Base-by-base conservation (phyloP, 2,113 vertebrate genomes). In the Panurus biarmicus region DNA sequence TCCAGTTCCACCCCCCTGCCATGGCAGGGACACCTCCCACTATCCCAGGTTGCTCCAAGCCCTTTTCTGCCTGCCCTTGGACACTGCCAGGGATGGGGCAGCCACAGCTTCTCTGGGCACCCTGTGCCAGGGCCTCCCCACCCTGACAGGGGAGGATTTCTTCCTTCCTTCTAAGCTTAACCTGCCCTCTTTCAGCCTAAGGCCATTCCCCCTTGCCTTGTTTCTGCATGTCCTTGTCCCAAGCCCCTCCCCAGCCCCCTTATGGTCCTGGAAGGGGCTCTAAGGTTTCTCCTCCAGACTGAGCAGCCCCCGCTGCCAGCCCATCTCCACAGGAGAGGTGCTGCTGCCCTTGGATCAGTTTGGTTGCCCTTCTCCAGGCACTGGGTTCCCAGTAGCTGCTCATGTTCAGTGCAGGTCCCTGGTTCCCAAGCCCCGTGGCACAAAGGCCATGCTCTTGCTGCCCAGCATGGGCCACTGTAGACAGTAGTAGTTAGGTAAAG, bases 291-390 rank as follows among this genome's bases (percentile, higher is more conserved):
- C 17, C 11, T 75, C 11, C 44, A 35, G 44, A 9, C 44, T 42
- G 44, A 67, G 4, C 9, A 76, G 45, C 22, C 19, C 53, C 54
- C 36, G 1, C 18, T 67, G 21, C 33, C 26, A 51, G 26, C 54
- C 36, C 45, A 10, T 19, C 21, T 58, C 22, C 26, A 6, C 36
- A 44, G 53, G 36, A 18, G 61, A 42, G 22, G 14, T 14, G 31
- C 17, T 44, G 6, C 61, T 44, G 45, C 33, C 45, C 53, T 67
- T 22, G 45, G 21, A 19, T 76, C 31, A 23, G 26, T 36, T 22
- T 33, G 53, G 44, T 26, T 0, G 3, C 67, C 26, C 38, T 31
- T 53, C 38, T 53, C 6, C 33, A 36, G 17, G 62, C 2, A 0
- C 61, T 51, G 62, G 17, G 17, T 44, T 76, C 53, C 36, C 53